Conservation (phyloP, 2,113 vertebrate genomes). For the Chascanopsetta lugubris region DNA sequence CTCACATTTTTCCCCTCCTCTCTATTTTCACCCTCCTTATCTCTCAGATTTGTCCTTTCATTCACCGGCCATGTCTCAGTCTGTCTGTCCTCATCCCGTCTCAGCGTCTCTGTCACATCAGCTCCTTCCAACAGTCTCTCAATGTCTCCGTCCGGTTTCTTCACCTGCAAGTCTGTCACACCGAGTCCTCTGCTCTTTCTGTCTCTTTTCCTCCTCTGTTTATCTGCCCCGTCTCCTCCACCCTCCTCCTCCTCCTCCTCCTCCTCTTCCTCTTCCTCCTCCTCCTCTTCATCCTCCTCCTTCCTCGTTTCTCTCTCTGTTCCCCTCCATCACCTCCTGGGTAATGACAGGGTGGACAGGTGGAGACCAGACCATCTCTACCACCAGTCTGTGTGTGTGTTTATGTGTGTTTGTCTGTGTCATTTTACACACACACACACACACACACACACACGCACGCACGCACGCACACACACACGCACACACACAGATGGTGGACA, state of each 20-base stretch:
- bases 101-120: slow-evolving; percentile 44
- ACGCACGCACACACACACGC: slow-evolving; percentile 42
- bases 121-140: slow-evolving; percentile 39
- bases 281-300: neutral
- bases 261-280: slow-evolving; percentile 3
- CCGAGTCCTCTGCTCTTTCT: slow-evolving; percentile 41
- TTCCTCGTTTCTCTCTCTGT: slow-evolving; percentile 38
- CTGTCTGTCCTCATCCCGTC: slow-evolving; percentile 18
- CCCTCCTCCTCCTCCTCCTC: neutral
- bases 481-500: slow-evolving; percentile 72
- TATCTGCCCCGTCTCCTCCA: slow-evolving; percentile 8
- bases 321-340: slow-evolving; percentile 61
- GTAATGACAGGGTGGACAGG: slow-evolving; percentile 71
- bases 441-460: slow-evolving; percentile 2
- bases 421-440: slow-evolving; percentile 21
- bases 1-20: slow-evolving; percentile 3
- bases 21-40: neutral
- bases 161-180: slow-evolving; percentile 43
- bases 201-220: slow-evolving; percentile 33
- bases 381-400: slow-evolving; percentile 56
- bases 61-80: slow-evolving; percentile 19
- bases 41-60: slow-evolving; percentile 22
- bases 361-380: slow-evolving; percentile 69
- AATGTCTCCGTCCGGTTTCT: slow-evolving; percentile 28
- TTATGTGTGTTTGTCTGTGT: slow-evolving; percentile 36